Conservation (phyloP, 2,113 vertebrate genomes). For the Typhlomys cinereus region DNA sequence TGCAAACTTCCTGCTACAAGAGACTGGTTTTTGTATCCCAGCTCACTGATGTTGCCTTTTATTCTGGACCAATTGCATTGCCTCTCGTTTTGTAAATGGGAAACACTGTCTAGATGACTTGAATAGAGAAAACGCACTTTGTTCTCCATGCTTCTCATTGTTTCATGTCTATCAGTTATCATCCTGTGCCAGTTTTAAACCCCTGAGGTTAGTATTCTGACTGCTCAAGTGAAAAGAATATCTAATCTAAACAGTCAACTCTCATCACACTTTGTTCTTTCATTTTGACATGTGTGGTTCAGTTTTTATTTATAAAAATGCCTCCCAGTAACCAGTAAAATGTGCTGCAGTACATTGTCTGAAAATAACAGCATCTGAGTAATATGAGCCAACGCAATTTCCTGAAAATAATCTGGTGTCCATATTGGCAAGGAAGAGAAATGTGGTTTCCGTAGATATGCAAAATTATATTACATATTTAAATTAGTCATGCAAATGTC, state of each 20-base stretch:
- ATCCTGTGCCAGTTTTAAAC: constrained; percentile 6
- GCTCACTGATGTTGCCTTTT: not conserved
- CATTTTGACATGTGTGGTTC: constrained; percentile 68
- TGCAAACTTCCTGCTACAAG: not conserved
- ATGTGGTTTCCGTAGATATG: constrained; percentile 55
- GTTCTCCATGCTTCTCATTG: constrained; percentile 12
- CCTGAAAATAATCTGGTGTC: constrained; percentile 58
- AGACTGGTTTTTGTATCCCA: constrained; percentile 15
- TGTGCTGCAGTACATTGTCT: constrained; percentile 35
- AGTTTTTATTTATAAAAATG: constrained; percentile 73
- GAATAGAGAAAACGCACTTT: not conserved
- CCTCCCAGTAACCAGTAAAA: constrained; percentile 50
- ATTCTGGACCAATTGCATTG: not conserved
- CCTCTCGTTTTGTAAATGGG: constrained; percentile 10
- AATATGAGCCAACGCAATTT: constrained; percentile 51
- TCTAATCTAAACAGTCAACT: constrained; percentile 61
- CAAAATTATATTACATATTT: constrained; percentile 52
- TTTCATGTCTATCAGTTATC: constrained; percentile 31
- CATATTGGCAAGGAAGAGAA: constrained; percentile 51
- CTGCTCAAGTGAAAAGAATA: constrained; percentile 60
- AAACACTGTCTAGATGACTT: constrained; percentile 24
- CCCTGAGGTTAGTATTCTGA: constrained; percentile 50
- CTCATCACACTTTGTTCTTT: constrained; percentile 63
- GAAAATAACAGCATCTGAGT: constrained; percentile 54
- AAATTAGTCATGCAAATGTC: constrained; percentile 58